Base-by-base conservation (phyloP, 2,888 invertebrate genomes). In the Margaritifera margaritifera region DNA sequence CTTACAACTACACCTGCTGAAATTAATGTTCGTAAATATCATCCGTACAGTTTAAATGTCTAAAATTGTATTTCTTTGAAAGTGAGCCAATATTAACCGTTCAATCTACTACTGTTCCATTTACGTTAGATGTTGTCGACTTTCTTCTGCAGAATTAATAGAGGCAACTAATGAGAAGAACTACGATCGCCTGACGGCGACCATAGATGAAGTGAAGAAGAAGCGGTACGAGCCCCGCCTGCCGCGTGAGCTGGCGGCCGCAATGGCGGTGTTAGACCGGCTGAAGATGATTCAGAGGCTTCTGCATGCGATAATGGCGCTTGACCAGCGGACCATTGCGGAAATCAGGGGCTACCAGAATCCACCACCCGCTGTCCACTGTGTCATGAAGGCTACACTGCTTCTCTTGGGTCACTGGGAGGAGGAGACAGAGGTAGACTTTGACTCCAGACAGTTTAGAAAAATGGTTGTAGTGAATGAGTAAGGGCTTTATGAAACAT, bases 321-420 rank as follows among this genome's bases (percentile, higher is more conserved):
- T 88, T 62, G 86, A 86, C 62, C 86, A 88, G 72, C 80, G 84
- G 20, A 88, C 88, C 2, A 86, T 88, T 53, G 84, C 86, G 6
- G 88, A 88, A 69, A 87, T 88, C 63, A 75, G 84, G n/a, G 85
- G 85, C 58, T 76, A 74, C 56, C 73, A 78, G 27, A 81, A 76
- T 27, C 88, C 88, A 19, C 88, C 88, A 4, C 68, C 75, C 4
- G 79, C 80, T 8, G 87, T 88, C 6, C 85, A 87, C 63, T 75
- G 74, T 6, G 86, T 88, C 24, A 88, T 88, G 87, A 85, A 80
- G 70, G 86, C 84, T 4, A 86, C 87, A 5, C 80, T 88, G 63
- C 71, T 87, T 8, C 68, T 88, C n/a, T 82, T 88, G 19, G 88
- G 88, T 0, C 85, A 87, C 66, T 84, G 80, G 74, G 84, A 85